A percentile compares a stretch with the other conserved stretches of the same genome.
phyloP scores from a whole-genome alignment of 2,797 vertebrate species.

The Argentina silus region DNA sequence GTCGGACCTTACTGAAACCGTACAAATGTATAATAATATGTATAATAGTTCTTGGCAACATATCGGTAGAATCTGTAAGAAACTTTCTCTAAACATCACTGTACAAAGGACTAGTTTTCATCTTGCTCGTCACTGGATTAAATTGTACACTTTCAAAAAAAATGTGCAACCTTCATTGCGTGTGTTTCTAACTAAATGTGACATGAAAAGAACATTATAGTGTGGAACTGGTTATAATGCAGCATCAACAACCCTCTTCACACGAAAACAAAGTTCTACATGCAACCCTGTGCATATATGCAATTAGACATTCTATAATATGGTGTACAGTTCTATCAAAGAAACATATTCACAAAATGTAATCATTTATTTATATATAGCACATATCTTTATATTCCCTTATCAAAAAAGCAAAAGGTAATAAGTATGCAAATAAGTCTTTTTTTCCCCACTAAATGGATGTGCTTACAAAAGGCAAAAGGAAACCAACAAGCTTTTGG shows the following conservation, averaged over 20 bases:
- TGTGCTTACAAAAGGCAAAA: constrained; percentile 59
- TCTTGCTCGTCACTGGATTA: neutral
- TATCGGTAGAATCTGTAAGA: constrained; percentile 4
- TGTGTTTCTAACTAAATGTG: constrained; percentile 73
- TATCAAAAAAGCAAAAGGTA: constrained; percentile 62
- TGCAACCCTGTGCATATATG: constrained; percentile 58
- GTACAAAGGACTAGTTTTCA: neutral
- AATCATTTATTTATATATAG: constrained; percentile 50
- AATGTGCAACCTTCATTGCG: constrained; percentile 54
- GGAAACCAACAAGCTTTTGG: constrained; percentile 45
- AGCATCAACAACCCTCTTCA: constrained; percentile 50
- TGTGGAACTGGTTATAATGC: constrained; percentile 13
- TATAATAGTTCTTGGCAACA: neutral
- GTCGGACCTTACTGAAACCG: neutral
- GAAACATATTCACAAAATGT: constrained; percentile 63
- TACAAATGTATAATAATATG: neutral
- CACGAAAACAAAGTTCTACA: constrained; percentile 40
- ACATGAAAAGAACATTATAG: constrained; percentile 66
- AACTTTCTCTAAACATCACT: neutral
- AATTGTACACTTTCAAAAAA: neutral
- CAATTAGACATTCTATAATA: constrained; percentile 57
- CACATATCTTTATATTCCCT: constrained; percentile 66
- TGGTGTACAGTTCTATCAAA: constrained; percentile 68
- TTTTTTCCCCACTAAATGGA: constrained; percentile 39
- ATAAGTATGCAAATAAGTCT: constrained; percentile 35